These are phyloP conservation scores for Thinocorus orbignyianus DNA, from an alignment of 2,113 vertebrate species.

Conservation along the genomic window DNA sequence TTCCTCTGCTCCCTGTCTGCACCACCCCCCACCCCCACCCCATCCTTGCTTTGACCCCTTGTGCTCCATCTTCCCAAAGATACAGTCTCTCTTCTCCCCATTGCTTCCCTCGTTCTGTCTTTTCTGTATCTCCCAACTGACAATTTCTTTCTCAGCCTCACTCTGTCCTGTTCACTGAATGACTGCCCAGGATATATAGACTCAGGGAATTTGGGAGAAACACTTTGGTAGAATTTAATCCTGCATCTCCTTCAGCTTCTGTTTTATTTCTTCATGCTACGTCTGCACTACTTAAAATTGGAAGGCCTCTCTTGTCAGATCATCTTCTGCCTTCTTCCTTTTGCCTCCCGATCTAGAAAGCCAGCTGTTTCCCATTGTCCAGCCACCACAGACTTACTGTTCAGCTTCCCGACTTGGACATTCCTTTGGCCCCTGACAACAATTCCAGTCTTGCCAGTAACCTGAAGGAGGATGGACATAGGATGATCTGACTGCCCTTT, in stretches of 20 bases:
- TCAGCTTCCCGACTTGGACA: constrained; percentile 4
- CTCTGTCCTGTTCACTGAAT: background rate
- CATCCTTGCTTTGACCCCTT: background rate
- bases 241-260: too few species aligned
- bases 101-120: background rate
- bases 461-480: background rate
- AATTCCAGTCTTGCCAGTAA: constrained; percentile 63
- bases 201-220: background rate
- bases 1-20: background rate
- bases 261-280: too few species aligned
- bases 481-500: background rate
- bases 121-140: background rate
- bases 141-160: background rate
- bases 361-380: background rate
- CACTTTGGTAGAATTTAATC: too few species aligned
- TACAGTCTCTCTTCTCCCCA: background rate
- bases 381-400: background rate
- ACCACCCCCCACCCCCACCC: too few species aligned
- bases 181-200: background rate
- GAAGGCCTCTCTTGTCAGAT: too few species aligned
- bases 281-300: too few species aligned
- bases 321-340: too few species aligned
- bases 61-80: background rate
- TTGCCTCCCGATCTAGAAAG: background rate
- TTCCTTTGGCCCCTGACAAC: constrained; percentile 1